A percentile compares a stretch with the other conserved stretches of the same genome.
Conservation (phyloP, 2,113 vertebrate genomes). For the Platanista minor region DNA sequence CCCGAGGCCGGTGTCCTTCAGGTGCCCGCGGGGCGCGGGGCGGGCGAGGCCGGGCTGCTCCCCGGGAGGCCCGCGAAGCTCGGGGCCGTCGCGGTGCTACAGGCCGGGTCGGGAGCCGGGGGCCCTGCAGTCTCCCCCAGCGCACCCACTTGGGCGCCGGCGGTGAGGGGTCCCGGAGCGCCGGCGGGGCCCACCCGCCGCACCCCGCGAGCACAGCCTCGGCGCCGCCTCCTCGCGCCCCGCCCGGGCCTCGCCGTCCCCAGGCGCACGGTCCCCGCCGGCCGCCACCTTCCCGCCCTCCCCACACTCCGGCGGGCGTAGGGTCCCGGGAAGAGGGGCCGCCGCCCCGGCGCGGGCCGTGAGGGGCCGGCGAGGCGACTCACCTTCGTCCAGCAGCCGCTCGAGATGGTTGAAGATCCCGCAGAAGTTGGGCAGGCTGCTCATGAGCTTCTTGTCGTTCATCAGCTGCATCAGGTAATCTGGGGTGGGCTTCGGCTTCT, state of each 20-base stretch:
- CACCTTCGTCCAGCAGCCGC: slow-evolving; percentile 97
- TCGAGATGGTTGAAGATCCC: slow-evolving; percentile 99
- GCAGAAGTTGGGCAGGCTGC: slow-evolving; percentile 98
- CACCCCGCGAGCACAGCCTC: neutral
- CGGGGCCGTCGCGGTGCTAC: neutral
- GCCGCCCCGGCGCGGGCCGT: neutral
- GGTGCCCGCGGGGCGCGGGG: neutral
- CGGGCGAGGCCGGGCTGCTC: neutral
- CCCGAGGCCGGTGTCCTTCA: slow-evolving; percentile 9
- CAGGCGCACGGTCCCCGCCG: neutral
- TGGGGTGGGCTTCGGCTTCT: slow-evolving; percentile 96
- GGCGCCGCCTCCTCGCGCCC: neutral
- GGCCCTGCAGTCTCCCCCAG: neutral
- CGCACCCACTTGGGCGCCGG: neutral
- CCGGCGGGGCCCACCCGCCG: neutral
- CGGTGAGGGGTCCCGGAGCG: neutral
- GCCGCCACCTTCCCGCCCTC: slow-evolving; percentile 42
- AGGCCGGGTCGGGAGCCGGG: neutral
- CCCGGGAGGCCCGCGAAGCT: neutral
- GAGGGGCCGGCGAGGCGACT: neutral
- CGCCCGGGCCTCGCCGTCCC: neutral
- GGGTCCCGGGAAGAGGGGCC: neutral
- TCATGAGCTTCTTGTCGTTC: slow-evolving; percentile 99
- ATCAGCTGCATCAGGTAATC: slow-evolving; percentile 99
- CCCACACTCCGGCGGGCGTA: neutral